These are phyloP conservation scores for Micrastur ruficollis DNA, from an alignment of 2,797 vertebrate genomes.

Conservation along the genomic window DNA sequence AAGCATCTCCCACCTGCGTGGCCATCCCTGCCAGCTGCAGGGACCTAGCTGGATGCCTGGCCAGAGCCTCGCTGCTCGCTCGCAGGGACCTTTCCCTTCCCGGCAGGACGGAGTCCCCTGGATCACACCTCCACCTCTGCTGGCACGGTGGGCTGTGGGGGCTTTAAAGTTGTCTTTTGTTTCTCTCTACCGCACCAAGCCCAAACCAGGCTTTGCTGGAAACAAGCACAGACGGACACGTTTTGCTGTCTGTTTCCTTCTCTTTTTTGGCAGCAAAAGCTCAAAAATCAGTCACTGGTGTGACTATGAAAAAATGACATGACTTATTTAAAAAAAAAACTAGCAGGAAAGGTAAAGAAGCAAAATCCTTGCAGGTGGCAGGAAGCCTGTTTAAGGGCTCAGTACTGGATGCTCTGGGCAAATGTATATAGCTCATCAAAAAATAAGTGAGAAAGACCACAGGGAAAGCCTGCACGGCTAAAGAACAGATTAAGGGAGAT, in stretches of 20 bases:
- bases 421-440: not conserved
- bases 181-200: not conserved
- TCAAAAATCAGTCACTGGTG: not conserved
- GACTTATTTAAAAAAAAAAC: not conserved
- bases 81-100: not conserved
- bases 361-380: not conserved
- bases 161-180: not conserved
- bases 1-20: not conserved
- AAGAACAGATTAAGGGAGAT: not conserved
- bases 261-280: not conserved
- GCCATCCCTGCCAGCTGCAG: not conserved
- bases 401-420: not conserved
- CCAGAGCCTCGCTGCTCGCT: not conserved
- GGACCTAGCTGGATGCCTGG: not conserved
- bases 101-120: not conserved
- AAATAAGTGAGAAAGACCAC: not conserved
- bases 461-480: not conserved
- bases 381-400: not conserved
- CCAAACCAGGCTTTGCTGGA: not conserved
- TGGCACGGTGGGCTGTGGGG: not conserved
- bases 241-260: not conserved
- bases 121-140: not conserved
- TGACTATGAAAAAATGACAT: not conserved
- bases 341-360: not conserved
- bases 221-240: rapidly evolving